These are phyloP conservation scores for Ranitomeya imitator DNA, from an alignment of 2,113 vertebrate genomes.

Conservation along the genomic window DNA sequence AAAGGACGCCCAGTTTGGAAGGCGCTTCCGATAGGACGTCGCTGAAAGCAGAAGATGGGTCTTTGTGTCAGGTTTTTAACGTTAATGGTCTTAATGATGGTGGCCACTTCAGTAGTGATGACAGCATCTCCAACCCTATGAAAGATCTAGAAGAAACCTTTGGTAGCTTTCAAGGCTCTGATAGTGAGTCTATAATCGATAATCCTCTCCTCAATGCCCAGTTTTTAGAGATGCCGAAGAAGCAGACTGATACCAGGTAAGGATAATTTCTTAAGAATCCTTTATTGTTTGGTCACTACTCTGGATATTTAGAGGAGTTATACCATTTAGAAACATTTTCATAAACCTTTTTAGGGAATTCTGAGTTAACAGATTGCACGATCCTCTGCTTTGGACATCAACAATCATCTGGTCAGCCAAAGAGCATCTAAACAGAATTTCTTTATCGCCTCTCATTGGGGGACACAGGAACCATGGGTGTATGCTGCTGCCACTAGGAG, in stretches of 20 bases:
- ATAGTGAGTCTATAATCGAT: neutral
- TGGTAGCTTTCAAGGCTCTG: constrained; percentile 2
- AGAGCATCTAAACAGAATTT: too few relatives aligned
- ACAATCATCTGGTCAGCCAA: too few relatives aligned
- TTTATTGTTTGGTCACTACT: neutral
- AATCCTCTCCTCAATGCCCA: constrained; percentile 7
- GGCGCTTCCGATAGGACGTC: constrained; percentile 72
- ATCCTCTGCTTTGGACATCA: too few relatives aligned
- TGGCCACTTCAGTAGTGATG: constrained; percentile 66
- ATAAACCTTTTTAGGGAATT: too few relatives aligned
- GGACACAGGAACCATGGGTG: too few relatives aligned
- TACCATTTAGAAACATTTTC: too few relatives aligned
- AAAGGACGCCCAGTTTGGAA: constrained; percentile 70
- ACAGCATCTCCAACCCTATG: constrained; percentile 61
- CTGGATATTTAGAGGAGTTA: neutral
- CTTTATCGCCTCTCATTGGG: too few relatives aligned
- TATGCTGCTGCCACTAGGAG: too few relatives aligned
- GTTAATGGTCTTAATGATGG: constrained; percentile 71
- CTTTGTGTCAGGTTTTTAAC: constrained; percentile 52
- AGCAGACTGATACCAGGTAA: constrained; percentile 35
- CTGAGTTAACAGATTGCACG: too few relatives aligned
- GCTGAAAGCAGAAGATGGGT: constrained; percentile 74
- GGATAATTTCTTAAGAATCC: neutral
- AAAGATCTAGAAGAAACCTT: constrained; percentile 59
- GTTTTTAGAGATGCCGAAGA: constrained; percentile 1